A percentile compares a stretch with the other conserved stretches of the same genome.
Conservation (phyloP, 1,140 invertebrate species). For the Episyrphus balteatus region DNA sequence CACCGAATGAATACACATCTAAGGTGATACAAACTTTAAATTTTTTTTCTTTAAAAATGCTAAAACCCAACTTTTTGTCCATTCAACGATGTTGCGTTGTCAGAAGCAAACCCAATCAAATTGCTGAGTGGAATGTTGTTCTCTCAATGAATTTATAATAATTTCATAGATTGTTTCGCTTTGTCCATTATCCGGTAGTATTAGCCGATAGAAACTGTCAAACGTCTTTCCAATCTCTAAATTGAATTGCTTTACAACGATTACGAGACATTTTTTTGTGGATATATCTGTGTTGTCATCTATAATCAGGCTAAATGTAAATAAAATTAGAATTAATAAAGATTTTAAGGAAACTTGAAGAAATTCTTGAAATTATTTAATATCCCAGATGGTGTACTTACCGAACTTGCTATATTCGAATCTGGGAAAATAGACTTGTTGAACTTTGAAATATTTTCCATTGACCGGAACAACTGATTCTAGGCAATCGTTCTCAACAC, state of each 20-base stretch:
- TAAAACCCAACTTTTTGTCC: background rate
- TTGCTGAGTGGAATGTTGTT: background rate
- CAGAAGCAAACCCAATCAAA: background rate
- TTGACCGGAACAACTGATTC: no score
- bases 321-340: background rate
- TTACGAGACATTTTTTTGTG: background rate
- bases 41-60: background rate
- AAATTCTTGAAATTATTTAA: no score
- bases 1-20: background rate
- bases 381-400: no score
- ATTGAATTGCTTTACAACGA: background rate
- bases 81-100: background rate
- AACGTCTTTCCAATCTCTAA: no score
- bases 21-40: background rate
- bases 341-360: no score
- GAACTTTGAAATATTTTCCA: no score
- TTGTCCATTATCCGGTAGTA: no score
- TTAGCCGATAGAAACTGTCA: no score
- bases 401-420: no score
- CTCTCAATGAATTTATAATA: no score
- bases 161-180: background rate
- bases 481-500: no score
- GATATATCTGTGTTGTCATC: slow-evolving; percentile 1
- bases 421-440: no score
- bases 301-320: background rate